Percentiles rank a stretch among this genome's conserved stretches.
Conservation (phyloP, 2,888 invertebrate species). For the Cataglyphis rosenhaueri region DNA sequence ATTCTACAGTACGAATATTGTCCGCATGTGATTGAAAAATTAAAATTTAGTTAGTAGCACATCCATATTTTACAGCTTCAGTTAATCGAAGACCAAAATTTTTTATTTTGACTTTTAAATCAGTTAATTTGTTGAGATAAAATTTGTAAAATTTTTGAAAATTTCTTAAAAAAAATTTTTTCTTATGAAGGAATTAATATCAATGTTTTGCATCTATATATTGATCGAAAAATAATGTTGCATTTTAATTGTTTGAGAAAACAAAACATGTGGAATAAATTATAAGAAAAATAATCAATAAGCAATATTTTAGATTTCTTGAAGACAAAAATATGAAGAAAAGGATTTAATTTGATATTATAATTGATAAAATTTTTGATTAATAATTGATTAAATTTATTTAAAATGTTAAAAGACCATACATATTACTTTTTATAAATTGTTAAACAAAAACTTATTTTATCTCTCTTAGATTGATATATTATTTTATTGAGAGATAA, state of each 20-base stretch:
- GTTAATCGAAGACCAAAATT: neutral
- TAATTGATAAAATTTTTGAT: neutral
- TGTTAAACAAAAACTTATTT: neutral
- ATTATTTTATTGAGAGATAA: neutral
- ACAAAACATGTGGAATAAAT: neutral
- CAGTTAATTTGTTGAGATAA: neutral
- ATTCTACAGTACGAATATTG: neutral
- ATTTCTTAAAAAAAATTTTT: too few species aligned
- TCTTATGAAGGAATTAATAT: too few species aligned
- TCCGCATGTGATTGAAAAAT: neutral
- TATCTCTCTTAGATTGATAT: neutral
- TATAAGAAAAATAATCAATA: neutral
- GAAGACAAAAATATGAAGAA: neutral
- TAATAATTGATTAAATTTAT: neutral
- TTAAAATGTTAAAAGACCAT: neutral
- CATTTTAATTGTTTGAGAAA: slow-evolving; percentile 4
- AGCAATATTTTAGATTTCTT: neutral
- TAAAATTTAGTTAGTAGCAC: neutral
- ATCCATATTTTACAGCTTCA: neutral
- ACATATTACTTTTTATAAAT: neutral
- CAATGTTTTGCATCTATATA: too few species aligned
- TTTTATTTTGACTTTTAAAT: neutral
- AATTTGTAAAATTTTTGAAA: neutral
- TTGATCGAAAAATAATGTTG: neutral
- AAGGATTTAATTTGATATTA: neutral